phyloP scores from a whole-genome alignment of 1,140 invertebrate species.

The Anagrus nilaparvatae region DNA sequence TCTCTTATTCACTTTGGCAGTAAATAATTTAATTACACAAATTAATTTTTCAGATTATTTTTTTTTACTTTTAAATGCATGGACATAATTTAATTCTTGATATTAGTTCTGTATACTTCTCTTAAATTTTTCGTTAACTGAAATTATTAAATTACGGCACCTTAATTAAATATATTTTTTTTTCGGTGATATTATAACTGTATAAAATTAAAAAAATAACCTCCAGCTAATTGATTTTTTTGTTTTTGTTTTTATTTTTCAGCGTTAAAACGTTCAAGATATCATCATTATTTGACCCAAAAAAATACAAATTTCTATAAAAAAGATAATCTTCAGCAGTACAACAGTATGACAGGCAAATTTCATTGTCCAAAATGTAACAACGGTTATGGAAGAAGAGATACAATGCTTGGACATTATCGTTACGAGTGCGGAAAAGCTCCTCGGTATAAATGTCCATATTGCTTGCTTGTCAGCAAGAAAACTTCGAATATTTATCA shows the following conservation, averaged over 20 bases:
- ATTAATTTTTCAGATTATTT: no score
- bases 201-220: no score
- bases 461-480: conserved; percentile 38
- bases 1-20: no score
- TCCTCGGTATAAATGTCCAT: conserved; percentile 48
- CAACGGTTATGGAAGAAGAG: conserved; percentile 35
- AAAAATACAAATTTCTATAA: conserved; percentile 16
- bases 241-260: background rate
- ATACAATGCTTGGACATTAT: conserved; percentile 38
- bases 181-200: no score
- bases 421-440: conserved; percentile 50
- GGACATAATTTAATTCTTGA: no score
- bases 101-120: no score
- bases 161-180: no score
- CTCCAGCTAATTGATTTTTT: no score
- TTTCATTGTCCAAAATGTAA: conserved; percentile 39
- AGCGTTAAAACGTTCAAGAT: background rate
- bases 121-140: no score
- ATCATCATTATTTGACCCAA: background rate
- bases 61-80: no score
- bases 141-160: no score
- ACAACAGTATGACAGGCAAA: conserved; percentile 33
- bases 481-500: conserved; percentile 39
- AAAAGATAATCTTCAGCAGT: conserved; percentile 26
- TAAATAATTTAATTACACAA: no score